Evolutionary conservation across 2,113 vertebrate species (phyloP).

Genomic region (Erinaceus europaeus): DNA sequence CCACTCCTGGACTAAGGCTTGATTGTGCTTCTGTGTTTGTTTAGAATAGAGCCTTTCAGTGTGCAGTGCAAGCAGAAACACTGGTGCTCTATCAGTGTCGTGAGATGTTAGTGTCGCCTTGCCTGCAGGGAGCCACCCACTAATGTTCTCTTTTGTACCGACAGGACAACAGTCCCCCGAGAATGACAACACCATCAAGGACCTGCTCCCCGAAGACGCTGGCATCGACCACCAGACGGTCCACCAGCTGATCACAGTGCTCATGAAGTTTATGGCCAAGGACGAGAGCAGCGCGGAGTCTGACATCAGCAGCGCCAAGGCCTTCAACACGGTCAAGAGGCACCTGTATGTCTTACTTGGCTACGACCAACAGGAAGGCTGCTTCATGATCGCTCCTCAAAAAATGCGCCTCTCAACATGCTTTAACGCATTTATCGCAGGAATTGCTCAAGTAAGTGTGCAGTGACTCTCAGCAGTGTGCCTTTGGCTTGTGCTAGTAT

Average conservation of each 20-base stretch:
- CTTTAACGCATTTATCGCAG: conserved; percentile 98
- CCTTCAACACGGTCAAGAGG: conserved; percentile 97
- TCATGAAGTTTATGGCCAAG: conserved; percentile 99
- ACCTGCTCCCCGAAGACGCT: conserved; percentile 94
- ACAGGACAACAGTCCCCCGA: conserved; percentile 90
- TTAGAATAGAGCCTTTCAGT: conserved; percentile 20
- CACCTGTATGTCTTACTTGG: conserved; percentile 96
- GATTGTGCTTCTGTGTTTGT: conserved; percentile 9
- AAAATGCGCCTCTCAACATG: conserved; percentile 98
- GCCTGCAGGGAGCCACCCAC: background rate
- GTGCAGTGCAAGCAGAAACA: background rate
- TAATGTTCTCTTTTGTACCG: conserved; percentile 48
- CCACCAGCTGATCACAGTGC: conserved; percentile 96
- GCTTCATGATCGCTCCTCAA: conserved; percentile 98
- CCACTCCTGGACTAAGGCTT: background rate
- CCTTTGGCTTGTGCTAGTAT: no score
- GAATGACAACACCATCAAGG: conserved; percentile 92
- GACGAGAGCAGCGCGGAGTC: conserved; percentile 95
- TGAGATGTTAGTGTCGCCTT: background rate
- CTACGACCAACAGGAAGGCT: conserved; percentile 97
- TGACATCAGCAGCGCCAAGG: conserved; percentile 96
- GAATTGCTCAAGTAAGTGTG: conserved; percentile 92
- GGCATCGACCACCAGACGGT: conserved; percentile 99
- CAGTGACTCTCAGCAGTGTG: no score
- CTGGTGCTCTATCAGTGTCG: background rate